A percentile compares a stretch with the other conserved stretches of the same genome.
phyloP scores from a whole-genome alignment of 2,888 invertebrate species.

The Agonopterix heracliana region DNA sequence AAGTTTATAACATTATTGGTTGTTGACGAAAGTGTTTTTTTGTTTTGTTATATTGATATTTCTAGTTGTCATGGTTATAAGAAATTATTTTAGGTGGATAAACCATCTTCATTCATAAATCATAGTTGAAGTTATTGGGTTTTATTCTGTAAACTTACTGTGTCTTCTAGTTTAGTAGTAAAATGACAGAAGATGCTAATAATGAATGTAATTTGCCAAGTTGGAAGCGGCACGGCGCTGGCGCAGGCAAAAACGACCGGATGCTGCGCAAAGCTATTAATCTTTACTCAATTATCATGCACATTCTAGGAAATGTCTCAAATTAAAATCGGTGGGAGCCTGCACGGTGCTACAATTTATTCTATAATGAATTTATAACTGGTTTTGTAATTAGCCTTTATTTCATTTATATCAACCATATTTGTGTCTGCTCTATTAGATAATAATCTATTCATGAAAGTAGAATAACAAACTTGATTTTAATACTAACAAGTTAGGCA shows the following conservation, averaged over 20 bases:
- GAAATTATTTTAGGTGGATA: too few relatives aligned
- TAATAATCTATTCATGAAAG: constrained; percentile 8
- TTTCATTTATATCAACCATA: too few relatives aligned
- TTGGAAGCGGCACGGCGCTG: constrained; percentile 13
- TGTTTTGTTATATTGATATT: too few relatives aligned
- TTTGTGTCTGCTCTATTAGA: not conserved
- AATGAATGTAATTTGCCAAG: constrained; percentile 18
- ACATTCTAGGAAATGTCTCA: constrained; percentile 32
- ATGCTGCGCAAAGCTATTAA: constrained; percentile 23
- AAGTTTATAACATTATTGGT: too few relatives aligned
- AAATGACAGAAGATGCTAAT: not conserved
- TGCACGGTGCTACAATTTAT: not conserved
- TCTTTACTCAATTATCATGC: constrained; percentile 29
- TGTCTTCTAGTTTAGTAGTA: too few relatives aligned
- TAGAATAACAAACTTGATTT: constrained; percentile 1
- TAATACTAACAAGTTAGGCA: not conserved
- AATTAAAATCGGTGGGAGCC: constrained; percentile 17
- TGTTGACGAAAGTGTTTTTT: too few relatives aligned
- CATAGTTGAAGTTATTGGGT: not conserved
- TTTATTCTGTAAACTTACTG: not conserved
- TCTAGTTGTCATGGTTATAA: too few relatives aligned
- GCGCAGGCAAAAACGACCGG: constrained; percentile 21
- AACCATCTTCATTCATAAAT: too few relatives aligned
- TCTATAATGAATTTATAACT: too few relatives aligned
- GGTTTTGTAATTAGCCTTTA: too few relatives aligned